Evolutionary conservation across 2,888 invertebrate species (phyloP).

Genomic region (Volucella inflata): DNA sequence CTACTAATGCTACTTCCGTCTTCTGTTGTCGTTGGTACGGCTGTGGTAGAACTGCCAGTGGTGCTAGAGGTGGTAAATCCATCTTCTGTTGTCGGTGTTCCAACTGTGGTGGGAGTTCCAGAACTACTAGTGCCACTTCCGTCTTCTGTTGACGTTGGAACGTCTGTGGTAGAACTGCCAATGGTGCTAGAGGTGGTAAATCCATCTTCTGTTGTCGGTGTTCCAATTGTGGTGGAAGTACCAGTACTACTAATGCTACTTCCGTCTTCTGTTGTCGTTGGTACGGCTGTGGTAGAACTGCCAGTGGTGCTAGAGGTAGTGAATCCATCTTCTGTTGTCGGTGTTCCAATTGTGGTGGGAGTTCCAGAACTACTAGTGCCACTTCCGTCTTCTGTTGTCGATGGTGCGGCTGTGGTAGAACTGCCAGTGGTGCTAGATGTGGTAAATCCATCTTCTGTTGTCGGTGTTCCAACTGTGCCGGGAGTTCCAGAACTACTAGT

Average conservation of each 20-base stretch:
- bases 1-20: no score
- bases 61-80: no score
- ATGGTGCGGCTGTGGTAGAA: background rate
- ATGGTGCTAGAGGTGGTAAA: background rate
- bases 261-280: background rate
- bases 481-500: no score
- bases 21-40: background rate
- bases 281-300: background rate
- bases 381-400: background rate
- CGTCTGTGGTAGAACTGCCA: background rate
- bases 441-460: background rate
- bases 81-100: background rate
- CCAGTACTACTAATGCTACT: no score
- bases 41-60: background rate
- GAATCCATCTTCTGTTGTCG: background rate
- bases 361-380: no score
- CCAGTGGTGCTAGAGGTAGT: background rate
- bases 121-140: no score
- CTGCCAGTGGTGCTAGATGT: background rate
- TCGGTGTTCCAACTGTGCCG: background rate
- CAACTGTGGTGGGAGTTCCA: background rate
- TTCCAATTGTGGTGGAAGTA: background rate
- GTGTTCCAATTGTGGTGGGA: background rate
- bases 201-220: background rate
- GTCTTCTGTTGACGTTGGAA: background rate